phyloP scores from a whole-genome alignment of 2,797 vertebrate genomes.

The Micrastur ruficollis region DNA sequence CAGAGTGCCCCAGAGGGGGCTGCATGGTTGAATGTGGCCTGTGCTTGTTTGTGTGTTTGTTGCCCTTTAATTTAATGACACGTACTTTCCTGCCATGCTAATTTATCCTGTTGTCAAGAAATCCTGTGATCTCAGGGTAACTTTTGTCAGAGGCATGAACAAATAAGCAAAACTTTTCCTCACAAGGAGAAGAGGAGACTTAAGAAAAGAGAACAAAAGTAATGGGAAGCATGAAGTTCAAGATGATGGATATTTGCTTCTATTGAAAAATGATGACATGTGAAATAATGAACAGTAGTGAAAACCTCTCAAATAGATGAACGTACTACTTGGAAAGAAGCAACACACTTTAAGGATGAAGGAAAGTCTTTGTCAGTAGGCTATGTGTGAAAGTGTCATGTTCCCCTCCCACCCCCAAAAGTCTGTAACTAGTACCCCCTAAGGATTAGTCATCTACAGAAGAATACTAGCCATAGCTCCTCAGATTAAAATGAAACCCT shows the following conservation, averaged over 20 bases:
- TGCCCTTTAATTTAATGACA: background rate
- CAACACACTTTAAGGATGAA: background rate
- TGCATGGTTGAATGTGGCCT: background rate
- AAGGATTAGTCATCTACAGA: background rate
- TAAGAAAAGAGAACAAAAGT: background rate
- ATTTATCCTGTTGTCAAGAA: background rate
- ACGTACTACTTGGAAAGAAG: background rate
- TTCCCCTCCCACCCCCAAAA: background rate
- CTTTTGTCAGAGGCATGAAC: background rate
- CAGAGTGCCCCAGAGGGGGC: background rate
- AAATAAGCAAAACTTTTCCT: background rate
- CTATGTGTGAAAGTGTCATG: background rate
- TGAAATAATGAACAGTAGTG: background rate
- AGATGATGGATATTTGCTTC: background rate
- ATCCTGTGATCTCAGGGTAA: background rate
- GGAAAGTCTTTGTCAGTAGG: background rate
- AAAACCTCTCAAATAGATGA: background rate
- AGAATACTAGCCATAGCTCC: background rate
- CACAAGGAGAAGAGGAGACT: background rate
- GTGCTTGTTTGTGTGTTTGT: background rate
- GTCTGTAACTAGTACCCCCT: background rate
- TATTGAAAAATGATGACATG: background rate
- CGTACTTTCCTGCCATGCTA: background rate
- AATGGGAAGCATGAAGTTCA: fast-evolving
- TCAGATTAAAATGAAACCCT: background rate